A percentile compares a stretch with the other conserved stretches of the same genome.
Conservation (phyloP, 2,888 invertebrate genomes). For the Melinaea menophilus region DNA sequence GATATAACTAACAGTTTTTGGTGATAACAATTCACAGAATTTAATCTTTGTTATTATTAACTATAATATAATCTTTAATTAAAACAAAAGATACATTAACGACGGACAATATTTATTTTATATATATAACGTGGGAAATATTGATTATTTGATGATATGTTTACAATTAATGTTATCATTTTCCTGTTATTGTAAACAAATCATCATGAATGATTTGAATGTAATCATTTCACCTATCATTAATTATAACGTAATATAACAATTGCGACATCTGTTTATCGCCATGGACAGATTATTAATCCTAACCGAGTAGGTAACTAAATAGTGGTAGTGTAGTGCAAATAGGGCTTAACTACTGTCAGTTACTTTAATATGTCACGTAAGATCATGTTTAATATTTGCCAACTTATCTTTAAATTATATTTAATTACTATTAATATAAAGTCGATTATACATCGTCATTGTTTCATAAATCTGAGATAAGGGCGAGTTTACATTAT, state of each 20-base stretch:
- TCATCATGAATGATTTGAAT: too few relatives aligned
- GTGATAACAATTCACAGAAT: conserved; percentile 12
- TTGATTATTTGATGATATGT: conserved; percentile 21
- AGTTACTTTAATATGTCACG: conserved; percentile 50
- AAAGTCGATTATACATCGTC: conserved; percentile 23
- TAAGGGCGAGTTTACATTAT: too few relatives aligned
- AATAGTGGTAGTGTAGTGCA: conserved; percentile 32
- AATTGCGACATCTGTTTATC: conserved; percentile 1
- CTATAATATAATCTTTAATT: not conserved
- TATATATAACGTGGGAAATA: conserved; percentile 41
- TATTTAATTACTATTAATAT: conserved; percentile 28
- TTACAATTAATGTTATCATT: not conserved
- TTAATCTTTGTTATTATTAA: not conserved
- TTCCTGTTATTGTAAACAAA: too few relatives aligned
- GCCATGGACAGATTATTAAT: conserved; percentile 22
- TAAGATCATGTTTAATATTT: conserved; percentile 36
- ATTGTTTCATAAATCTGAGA: not conserved
- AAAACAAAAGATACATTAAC: conserved; percentile 34
- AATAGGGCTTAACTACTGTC: conserved; percentile 52
- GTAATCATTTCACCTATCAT: too few relatives aligned
- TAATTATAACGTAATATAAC: conserved; percentile 8
- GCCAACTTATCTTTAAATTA: conserved; percentile 30
- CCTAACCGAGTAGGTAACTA: conserved; percentile 22
- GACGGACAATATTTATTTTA: conserved; percentile 34
- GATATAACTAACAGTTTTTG: too few relatives aligned